These are phyloP conservation scores for Altica lythri DNA, from an alignment of 2,888 invertebrate species.

Conservation along the genomic window DNA sequence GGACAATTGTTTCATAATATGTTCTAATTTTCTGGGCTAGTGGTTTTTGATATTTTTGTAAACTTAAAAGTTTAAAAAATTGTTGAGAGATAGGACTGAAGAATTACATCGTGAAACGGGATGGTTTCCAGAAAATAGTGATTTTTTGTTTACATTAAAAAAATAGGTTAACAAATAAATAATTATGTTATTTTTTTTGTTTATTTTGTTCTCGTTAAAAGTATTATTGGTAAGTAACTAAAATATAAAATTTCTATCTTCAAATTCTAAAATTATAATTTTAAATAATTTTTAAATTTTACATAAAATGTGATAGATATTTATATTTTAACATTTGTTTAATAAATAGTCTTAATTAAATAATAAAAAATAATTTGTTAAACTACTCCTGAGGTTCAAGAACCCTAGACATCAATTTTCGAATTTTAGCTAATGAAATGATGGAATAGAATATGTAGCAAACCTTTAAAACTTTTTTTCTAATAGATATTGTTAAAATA, in stretches of 20 bases:
- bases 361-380: too few species aligned
- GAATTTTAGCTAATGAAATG: neutral
- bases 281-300: neutral
- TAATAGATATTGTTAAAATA: slow-evolving; percentile 6
- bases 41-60: slow-evolving; percentile 15
- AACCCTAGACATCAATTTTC: slow-evolving; percentile 8
- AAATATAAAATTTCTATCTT: slow-evolving; percentile 3
- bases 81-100: slow-evolving; percentile 43
- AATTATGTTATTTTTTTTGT: slow-evolving; percentile 12
- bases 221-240: neutral
- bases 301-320: neutral
- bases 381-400: slow-evolving; percentile 10
- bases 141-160: slow-evolving; percentile 21
- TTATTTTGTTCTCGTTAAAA: slow-evolving; percentile 2
- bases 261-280: slow-evolving; percentile 1
- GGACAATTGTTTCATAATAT: too few species aligned
- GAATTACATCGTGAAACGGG: slow-evolving; percentile 44
- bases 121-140: slow-evolving; percentile 27
- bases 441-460: slow-evolving; percentile 2
- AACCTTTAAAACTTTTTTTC: neutral
- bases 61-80: too few species aligned
- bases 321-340: too few species aligned
- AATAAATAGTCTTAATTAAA: too few species aligned
- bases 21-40: slow-evolving; percentile 25
- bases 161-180: slow-evolving; percentile 24